These are phyloP conservation scores for Phataginus tetradactyla DNA, from an alignment of 2,797 vertebrate species.

Conservation along the genomic window DNA sequence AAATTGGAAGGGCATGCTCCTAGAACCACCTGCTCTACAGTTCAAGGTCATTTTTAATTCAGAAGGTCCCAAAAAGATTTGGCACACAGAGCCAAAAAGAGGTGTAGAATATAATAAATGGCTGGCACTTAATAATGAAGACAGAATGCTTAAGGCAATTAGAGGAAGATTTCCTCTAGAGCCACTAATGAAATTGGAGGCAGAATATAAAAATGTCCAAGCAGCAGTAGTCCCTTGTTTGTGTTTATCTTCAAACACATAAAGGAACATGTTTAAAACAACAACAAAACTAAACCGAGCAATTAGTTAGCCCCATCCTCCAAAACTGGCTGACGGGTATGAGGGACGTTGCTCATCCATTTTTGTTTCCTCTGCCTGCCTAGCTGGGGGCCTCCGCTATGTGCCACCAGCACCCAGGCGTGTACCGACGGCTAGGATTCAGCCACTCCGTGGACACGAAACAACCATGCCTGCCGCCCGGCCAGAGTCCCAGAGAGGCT, in stretches of 20 bases:
- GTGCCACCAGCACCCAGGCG: not conserved
- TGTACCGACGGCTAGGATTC: not conserved
- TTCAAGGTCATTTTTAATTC: slow-evolving; percentile 55
- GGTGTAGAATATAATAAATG: slow-evolving; percentile 32
- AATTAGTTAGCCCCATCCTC: not conserved
- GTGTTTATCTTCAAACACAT: not conserved
- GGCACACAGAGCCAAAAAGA: not conserved
- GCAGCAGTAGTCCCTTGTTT: not conserved
- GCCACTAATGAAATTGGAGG: not conserved
- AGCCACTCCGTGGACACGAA: not conserved
- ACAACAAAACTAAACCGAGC: not conserved
- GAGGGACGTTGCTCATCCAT: not conserved
- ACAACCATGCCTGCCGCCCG: not conserved
- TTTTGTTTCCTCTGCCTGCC: not conserved
- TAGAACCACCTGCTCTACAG: not conserved
- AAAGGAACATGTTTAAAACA: not conserved
- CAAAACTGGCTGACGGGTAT: not conserved
- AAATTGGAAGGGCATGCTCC: not conserved
- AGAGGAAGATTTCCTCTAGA: slow-evolving; percentile 16
- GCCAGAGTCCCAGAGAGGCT: not conserved
- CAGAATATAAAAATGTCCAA: slow-evolving; percentile 16
- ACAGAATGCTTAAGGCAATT: slow-evolving; percentile 31
- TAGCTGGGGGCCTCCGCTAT: not conserved
- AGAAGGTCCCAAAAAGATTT: slow-evolving; percentile 34
- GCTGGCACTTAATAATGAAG: slow-evolving; percentile 52